Evolutionary conservation across 2,797 vertebrate genomes (phyloP).

Genomic region (Sternotherus odoratus): DNA sequence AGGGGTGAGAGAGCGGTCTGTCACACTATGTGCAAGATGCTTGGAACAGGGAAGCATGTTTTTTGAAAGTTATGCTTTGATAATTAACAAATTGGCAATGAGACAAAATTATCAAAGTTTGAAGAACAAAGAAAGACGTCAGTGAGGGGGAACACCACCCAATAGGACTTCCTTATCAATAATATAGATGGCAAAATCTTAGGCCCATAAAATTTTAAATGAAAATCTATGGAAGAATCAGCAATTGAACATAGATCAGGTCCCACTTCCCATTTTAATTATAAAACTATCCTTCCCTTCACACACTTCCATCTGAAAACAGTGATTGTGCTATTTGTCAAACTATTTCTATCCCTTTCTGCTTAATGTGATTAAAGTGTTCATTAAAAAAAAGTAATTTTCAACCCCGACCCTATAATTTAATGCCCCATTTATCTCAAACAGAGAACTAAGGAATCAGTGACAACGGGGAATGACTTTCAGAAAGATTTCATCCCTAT

Average conservation of each 20-base stretch:
- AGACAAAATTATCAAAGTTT: neutral
- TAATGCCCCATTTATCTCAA: neutral
- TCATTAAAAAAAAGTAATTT: neutral
- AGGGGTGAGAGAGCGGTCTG: too few species aligned
- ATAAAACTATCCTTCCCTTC: neutral
- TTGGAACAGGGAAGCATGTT: neutral
- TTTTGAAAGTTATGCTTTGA: neutral
- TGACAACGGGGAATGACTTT: neutral
- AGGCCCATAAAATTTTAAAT: neutral
- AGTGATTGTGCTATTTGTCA: neutral
- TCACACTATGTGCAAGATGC: neutral
- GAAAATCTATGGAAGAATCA: neutral
- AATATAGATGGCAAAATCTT: neutral
- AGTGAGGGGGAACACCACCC: accelerated
- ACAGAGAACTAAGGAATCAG: neutral
- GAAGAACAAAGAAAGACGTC: neutral
- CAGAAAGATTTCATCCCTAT: neutral
- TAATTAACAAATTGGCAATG: neutral
- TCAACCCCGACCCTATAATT: neutral
- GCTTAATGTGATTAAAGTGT: neutral
- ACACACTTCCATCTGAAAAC: neutral
- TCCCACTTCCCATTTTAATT: neutral
- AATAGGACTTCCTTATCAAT: too few species aligned
- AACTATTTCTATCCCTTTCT: neutral
- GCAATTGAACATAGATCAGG: neutral